Evolutionary conservation across 2,113 vertebrate genomes (phyloP).

Genomic region (Micromys minutus): DNA sequence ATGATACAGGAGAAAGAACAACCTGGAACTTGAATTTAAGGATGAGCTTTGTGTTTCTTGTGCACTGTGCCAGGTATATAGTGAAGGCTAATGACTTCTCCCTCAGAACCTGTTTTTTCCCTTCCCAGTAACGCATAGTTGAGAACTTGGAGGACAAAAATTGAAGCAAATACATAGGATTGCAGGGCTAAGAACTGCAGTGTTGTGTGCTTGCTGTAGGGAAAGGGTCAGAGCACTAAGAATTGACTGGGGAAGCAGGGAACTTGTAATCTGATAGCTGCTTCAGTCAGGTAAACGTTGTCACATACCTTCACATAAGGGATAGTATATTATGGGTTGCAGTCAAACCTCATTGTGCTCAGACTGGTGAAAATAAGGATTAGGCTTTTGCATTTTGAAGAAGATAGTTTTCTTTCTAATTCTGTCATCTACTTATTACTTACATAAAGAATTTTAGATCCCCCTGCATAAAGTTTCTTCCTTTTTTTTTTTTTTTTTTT

Average conservation of each 20-base stretch:
- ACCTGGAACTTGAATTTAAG: constrained; percentile 79
- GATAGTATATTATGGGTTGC: constrained; percentile 89
- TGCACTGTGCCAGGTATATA: constrained; percentile 74
- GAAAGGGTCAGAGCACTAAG: constrained; percentile 43
- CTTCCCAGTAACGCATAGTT: constrained; percentile 68
- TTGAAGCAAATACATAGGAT: constrained; percentile 55
- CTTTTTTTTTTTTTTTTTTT: constrained; percentile 71
- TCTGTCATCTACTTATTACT: constrained; percentile 81
- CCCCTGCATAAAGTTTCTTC: constrained; percentile 81
- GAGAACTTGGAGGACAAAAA: constrained; percentile 59
- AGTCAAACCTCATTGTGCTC: constrained; percentile 84
- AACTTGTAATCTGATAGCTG: constrained; percentile 65
- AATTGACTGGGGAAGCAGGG: constrained; percentile 63
- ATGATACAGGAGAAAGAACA: constrained; percentile 73
- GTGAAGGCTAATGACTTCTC: constrained; percentile 78
- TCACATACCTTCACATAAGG: constrained; percentile 88
- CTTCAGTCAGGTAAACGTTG: constrained; percentile 79
- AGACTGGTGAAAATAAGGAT: constrained; percentile 81
- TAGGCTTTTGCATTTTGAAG: constrained; percentile 82
- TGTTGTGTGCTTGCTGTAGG: constrained; percentile 69
- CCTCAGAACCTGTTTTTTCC: constrained; percentile 61
- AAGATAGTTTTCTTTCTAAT: constrained; percentile 80
- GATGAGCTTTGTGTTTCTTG: constrained; percentile 77
- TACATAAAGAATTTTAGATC: constrained; percentile 80
- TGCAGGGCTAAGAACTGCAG: constrained; percentile 70